Evolutionary conservation across 1,140 invertebrate species (phyloP), one percentile per base, ranked within the genome.

Genomic region (Apis cerana): DNA sequence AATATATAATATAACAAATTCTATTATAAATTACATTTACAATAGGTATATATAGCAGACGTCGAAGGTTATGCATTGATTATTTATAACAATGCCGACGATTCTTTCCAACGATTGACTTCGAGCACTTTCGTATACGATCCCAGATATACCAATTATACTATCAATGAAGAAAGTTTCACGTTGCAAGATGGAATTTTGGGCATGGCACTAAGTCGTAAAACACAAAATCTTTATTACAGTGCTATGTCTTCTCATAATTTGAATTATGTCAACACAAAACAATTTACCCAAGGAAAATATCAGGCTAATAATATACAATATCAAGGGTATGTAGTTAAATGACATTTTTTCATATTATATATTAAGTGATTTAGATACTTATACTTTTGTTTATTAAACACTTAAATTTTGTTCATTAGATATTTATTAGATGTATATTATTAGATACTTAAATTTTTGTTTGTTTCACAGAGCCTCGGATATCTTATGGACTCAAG

Each of bases 1-100:
- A 43, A 43, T 43, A 43, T 43, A 43, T 43, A 43, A 43, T 7
- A 43, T 43, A 43, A 33, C 2, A 33, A 43, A 43, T 43, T 43
- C 33, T 43, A 43, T 43, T 43, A 43, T 43, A 7, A 43, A 43
- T 43, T 43, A 43, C 5, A 43, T 43, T 43, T 43, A 43, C 4
- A 43, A 43, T 17, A 82, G 88, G 91, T 93, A 1, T 94, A 93
- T 69, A 85, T 94, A 19, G 88, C 92, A n/a, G 94, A 94, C 75
- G 91, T 92, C 0, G 89, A 88, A 17, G 90, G 93, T 4, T 89
- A 90, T 71, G 93, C 89, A 58, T 67, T 94, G 15, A 64, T 92
- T 1, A 78, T 91, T 33, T 92, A 87, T 71, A 81, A 90, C 58
- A 43, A 43, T 43, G 33, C 33, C 5, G 85, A 85, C 13, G 72